phyloP scores from a whole-genome alignment of 2,113 vertebrate genomes.

The Thunnus maccoyii region DNA sequence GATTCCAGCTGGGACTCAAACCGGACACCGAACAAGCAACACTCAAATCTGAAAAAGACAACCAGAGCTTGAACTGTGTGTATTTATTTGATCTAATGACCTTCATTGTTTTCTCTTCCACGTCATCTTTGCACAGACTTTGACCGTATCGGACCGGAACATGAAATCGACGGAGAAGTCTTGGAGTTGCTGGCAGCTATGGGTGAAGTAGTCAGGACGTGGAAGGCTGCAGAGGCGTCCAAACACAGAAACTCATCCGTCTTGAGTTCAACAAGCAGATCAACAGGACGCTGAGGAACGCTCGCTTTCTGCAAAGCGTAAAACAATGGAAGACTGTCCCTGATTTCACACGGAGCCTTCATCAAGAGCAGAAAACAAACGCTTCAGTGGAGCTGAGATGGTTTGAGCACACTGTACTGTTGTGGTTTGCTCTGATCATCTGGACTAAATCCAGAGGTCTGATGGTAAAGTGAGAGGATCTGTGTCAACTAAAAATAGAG shows the following conservation, averaged over 20 bases:
- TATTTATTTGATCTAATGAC: neutral
- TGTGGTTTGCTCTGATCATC: conserved; percentile 4
- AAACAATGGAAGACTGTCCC: conserved; percentile 35
- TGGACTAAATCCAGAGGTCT: conserved; percentile 3
- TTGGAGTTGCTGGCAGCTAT: conserved; percentile 6
- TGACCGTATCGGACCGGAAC: neutral
- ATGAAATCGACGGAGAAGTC: neutral
- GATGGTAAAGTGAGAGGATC: neutral
- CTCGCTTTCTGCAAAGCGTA: neutral
- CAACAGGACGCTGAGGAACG: conserved; percentile 17
- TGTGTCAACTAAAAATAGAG: neutral
- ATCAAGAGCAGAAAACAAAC: neutral
- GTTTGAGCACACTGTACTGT: conserved; percentile 18
- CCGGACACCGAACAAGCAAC: conserved; percentile 9
- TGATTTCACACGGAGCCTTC: neutral
- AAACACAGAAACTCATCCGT: neutral
- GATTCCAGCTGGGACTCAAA: conserved; percentile 47
- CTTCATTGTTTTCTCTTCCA: neutral
- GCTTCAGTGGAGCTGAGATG: conserved; percentile 21
- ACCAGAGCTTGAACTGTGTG: neutral
- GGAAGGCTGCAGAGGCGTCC: conserved; percentile 38
- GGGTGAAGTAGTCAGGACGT: conserved; percentile 33
- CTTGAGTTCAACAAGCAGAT: neutral
- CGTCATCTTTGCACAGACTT: neutral
- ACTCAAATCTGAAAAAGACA: neutral